phyloP scores from a whole-genome alignment of 2,113 vertebrate genomes.

The Carollia perspicillata region DNA sequence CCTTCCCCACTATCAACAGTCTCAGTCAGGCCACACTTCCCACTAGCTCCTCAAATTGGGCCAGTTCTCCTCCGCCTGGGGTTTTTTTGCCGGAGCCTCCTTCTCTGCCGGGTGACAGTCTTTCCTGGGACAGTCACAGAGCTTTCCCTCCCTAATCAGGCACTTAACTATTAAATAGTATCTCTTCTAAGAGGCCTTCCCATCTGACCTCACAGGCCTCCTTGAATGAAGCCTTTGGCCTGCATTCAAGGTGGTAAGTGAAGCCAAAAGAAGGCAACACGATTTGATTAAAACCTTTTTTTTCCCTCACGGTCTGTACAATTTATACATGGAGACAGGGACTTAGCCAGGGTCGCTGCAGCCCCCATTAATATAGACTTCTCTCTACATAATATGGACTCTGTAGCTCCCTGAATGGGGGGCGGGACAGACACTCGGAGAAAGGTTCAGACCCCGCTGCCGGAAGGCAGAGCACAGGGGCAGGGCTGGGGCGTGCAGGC shows the following conservation, averaged over 20 bases:
- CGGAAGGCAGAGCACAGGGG: too few relatives aligned
- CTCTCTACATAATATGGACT: constrained; percentile 72
- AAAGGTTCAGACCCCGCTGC: background rate
- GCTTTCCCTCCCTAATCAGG: background rate
- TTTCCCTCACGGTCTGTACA: constrained; percentile 54
- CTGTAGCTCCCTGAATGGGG: constrained; percentile 45
- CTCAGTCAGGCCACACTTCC: background rate
- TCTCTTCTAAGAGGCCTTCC: background rate
- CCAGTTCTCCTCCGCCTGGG: background rate
- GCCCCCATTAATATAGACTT: constrained; percentile 59
- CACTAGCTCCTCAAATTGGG: background rate
- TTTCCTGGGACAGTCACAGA: background rate
- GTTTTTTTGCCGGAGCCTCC: background rate
- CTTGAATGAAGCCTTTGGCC: background rate
- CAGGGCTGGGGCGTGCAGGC: background rate
- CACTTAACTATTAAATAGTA: background rate
- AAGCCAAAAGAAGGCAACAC: background rate
- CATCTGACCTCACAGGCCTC: background rate
- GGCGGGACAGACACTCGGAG: background rate
- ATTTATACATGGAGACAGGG: constrained; percentile 59
- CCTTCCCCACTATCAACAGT: background rate
- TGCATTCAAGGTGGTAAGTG: background rate
- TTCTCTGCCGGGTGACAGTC: background rate
- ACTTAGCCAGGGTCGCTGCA: background rate
- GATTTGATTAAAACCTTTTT: background rate